phyloP scores from a whole-genome alignment of 1,140 invertebrate genomes.

The Bombus ignitus region DNA sequence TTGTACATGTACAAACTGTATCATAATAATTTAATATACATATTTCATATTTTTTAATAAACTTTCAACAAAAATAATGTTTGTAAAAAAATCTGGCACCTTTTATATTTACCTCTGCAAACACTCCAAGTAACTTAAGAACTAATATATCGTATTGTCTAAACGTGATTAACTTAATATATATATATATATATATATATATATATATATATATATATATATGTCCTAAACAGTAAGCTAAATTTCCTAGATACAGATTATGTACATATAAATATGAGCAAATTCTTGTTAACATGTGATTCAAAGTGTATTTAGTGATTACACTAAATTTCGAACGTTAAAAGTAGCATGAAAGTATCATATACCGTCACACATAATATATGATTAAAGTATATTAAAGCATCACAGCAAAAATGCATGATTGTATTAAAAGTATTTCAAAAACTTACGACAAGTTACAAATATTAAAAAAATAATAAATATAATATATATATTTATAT shows the following conservation, averaged over 20 bases:
- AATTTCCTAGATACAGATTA: neutral
- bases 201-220: too few species aligned
- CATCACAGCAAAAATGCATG: too few species aligned
- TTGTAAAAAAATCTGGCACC: neutral
- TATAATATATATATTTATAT: too few species aligned
- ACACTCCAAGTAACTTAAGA: neutral
- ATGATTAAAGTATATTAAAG: too few species aligned
- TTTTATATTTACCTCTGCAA: neutral
- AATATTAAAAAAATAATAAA: too few species aligned
- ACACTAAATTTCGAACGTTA: too few species aligned
- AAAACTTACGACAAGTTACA: too few species aligned
- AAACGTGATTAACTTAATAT: too few species aligned
- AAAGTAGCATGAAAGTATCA: too few species aligned
- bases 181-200: too few species aligned
- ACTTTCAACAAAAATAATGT: constrained; percentile 23
- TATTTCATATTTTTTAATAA: constrained; percentile 58
- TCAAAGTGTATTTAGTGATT: neutral
- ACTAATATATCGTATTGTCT: neutral
- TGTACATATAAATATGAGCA: neutral
- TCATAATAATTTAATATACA: constrained; percentile 33
- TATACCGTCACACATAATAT: too few species aligned
- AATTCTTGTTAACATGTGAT: neutral
- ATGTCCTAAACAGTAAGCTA: neutral
- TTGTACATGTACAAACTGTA: constrained; percentile 49
- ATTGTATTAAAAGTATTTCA: too few species aligned